Percentiles rank a stretch among this genome's conserved stretches.
These are phyloP conservation scores for Pachycephala philippinensis DNA, from an alignment of 2,113 vertebrate species.

Conservation along the genomic window DNA sequence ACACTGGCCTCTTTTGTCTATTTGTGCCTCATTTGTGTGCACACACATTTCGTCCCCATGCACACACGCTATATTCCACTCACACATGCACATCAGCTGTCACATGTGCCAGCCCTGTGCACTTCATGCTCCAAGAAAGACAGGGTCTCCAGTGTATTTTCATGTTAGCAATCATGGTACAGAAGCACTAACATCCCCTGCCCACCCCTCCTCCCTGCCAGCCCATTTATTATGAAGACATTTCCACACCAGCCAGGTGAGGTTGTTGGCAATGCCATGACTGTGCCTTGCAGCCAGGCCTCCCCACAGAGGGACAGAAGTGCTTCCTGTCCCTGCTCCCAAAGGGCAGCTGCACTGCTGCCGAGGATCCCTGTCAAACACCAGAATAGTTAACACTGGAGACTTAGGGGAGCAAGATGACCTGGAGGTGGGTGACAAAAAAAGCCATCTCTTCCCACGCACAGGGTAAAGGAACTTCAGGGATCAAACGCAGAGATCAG, in stretches of 20 bases:
- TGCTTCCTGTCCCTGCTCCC: neutral
- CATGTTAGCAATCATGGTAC: neutral
- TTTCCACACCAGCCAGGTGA: neutral
- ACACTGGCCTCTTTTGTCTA: neutral
- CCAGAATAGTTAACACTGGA: neutral
- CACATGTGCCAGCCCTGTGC: neutral
- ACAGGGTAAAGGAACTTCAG: neutral
- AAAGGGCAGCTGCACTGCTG: neutral
- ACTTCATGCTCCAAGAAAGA: neutral
- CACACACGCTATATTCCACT: neutral
- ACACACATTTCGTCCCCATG: neutral
- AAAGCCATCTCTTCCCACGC: neutral
- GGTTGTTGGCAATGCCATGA: neutral
- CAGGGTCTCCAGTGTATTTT: neutral
- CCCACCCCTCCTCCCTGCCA: neutral
- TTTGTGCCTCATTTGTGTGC: neutral
- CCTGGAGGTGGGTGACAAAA: fast-evolving
- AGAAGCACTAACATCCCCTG: neutral
- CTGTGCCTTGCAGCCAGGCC: neutral
- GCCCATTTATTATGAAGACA: neutral
- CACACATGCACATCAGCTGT: neutral
- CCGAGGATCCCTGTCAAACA: neutral
- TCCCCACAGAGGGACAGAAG: neutral
- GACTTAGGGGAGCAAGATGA: neutral
- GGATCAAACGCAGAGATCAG: neutral